Percentiles rank a stretch among this genome's conserved stretches.
Evolutionary conservation across 2,113 vertebrate species (phyloP).

Genomic region (Stictonetta naevosa): DNA sequence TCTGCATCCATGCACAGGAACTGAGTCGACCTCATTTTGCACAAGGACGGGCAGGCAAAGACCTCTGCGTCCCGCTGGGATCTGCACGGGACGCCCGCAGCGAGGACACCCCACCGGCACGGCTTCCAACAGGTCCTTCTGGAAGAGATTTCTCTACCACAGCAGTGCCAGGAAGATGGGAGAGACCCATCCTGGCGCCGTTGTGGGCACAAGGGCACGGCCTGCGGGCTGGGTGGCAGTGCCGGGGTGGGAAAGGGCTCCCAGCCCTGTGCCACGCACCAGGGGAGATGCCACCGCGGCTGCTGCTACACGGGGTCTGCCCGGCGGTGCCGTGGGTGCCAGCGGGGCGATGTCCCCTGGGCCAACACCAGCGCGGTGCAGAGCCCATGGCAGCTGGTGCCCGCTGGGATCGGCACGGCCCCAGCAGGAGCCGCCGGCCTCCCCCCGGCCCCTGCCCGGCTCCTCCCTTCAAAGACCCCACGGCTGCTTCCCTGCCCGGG

Average conservation of each 20-base stretch:
- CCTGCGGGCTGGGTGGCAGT: neutral
- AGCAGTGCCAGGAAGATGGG: neutral
- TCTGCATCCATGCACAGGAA: neutral
- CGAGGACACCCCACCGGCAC: neutral
- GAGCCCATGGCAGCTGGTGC: neutral
- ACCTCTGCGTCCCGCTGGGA: neutral
- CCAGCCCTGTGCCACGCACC: neutral
- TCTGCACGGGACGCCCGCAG: neutral
- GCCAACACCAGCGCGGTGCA: rapidly evolving
- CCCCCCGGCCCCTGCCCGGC: neutral
- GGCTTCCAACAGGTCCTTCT: neutral
- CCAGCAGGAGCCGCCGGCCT: neutral
- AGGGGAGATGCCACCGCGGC: too few relatives aligned
- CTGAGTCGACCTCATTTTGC: neutral
- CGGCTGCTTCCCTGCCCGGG: conserved; percentile 4
- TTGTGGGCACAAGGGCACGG: too few relatives aligned
- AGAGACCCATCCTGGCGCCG: neutral
- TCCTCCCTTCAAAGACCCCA: neutral
- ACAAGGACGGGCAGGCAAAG: neutral
- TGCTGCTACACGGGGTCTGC: rapidly evolving
- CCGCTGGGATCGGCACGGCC: neutral
- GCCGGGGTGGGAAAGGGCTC: too few relatives aligned
- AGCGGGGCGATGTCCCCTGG: rapidly evolving
- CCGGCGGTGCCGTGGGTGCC: neutral
- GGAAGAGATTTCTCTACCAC: neutral